These are phyloP conservation scores for Eonycteris spelaea DNA, from an alignment of 2,113 vertebrate genomes.

Conservation along the genomic window DNA sequence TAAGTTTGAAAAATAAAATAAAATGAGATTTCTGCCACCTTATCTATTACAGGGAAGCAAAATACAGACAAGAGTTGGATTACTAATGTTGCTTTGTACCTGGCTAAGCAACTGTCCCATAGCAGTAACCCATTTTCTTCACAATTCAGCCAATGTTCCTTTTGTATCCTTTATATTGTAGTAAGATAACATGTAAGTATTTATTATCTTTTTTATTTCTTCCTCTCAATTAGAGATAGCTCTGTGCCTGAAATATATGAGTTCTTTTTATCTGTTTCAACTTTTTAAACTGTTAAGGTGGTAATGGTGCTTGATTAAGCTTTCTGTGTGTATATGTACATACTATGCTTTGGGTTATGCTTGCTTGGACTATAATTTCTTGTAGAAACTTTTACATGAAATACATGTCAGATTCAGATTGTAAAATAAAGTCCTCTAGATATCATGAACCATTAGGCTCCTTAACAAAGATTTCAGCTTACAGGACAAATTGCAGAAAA, in stretches of 20 bases:
- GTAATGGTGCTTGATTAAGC: background rate
- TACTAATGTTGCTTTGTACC: conserved; percentile 97
- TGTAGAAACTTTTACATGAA: background rate
- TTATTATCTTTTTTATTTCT: background rate
- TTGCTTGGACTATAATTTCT: background rate
- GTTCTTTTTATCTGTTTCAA: background rate
- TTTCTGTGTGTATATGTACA: background rate
- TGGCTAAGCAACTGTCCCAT: conserved; percentile 98
- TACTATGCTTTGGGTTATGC: background rate
- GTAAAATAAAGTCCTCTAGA: background rate
- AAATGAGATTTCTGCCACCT: conserved; percentile 50
- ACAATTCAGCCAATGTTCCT: conserved; percentile 96
- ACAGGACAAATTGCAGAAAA: conserved; percentile 99
- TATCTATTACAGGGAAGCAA: conserved; percentile 93
- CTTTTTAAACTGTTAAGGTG: background rate
- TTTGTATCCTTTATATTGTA: conserved; percentile 93
- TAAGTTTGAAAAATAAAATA: conserved; percentile 42
- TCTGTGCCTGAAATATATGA: background rate
- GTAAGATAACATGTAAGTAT: background rate
- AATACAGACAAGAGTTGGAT: conserved; percentile 96
- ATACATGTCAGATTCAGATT: conserved; percentile 15
- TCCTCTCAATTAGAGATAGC: background rate
- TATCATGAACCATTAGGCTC: conserved; percentile 49
- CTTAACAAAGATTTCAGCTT: conserved; percentile 89
- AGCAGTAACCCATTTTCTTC: conserved; percentile 97